These are phyloP conservation scores for Ophion ventricosus DNA, from an alignment of 2,888 invertebrate genomes.

Conservation along the genomic window DNA sequence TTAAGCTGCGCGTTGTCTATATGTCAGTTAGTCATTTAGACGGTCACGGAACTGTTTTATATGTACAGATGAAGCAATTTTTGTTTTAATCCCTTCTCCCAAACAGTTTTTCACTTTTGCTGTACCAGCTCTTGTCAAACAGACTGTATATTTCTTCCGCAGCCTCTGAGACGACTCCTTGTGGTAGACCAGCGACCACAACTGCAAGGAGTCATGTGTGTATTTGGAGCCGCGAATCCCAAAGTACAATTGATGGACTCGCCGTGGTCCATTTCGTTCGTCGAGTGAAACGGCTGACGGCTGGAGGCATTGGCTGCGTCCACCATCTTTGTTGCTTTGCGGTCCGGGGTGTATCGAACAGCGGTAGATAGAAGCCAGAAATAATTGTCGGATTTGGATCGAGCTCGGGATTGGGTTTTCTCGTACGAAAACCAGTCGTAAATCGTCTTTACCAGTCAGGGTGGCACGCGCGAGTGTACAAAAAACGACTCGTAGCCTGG, in stretches of 20 bases:
- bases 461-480: not conserved
- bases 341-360: not conserved
- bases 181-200: not conserved
- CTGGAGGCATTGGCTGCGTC: not conserved
- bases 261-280: not conserved
- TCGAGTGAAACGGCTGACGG: not conserved
- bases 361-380: conserved; percentile 16
- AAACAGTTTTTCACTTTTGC: too few species aligned
- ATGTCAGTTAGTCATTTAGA: too few species aligned
- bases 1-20: too few species aligned
- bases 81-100: too few species aligned
- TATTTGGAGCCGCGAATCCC: not conserved
- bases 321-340: not conserved
- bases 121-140: too few species aligned
- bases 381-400: conserved; percentile 68
- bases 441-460: not conserved
- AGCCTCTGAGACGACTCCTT: not conserved
- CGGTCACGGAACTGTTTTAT: too few species aligned
- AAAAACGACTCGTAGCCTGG: conserved; percentile 43
- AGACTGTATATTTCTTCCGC: not conserved
- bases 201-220: not conserved
- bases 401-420: conserved; percentile 48
- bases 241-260: not conserved
- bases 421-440: conserved; percentile 25
- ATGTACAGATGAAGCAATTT: too few species aligned